Conservation (phyloP, 2,797 vertebrate genomes). For the Harpagifer antarcticus region DNA sequence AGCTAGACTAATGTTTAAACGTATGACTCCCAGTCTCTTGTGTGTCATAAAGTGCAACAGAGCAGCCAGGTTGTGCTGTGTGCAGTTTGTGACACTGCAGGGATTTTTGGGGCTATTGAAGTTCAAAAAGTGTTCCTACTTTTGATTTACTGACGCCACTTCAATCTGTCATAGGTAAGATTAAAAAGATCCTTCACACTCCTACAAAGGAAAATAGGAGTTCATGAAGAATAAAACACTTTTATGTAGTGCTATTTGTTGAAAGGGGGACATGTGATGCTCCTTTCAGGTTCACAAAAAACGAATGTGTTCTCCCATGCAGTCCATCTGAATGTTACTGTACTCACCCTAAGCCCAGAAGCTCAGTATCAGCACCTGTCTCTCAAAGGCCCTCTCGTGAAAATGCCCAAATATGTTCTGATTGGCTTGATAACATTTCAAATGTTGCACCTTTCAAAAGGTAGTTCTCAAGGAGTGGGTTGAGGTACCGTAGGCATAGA, state of each 20-base stretch:
- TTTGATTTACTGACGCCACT: slow-evolving; percentile 6
- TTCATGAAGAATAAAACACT: neutral
- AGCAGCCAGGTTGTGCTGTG: neutral
- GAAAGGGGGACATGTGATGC: too few species aligned
- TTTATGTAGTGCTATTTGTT: neutral
- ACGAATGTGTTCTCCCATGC: too few species aligned
- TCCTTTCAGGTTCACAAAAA: too few species aligned
- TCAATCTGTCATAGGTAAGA: neutral
- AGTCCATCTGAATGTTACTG: too few species aligned
- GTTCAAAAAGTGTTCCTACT: slow-evolving; percentile 11
- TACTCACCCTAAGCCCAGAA: too few species aligned
- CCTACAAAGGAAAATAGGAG: neutral
- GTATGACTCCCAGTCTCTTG: slow-evolving; percentile 17
- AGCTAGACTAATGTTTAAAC: neutral
- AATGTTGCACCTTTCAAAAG: too few species aligned
- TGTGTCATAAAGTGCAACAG: slow-evolving; percentile 23
- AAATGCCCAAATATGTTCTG: too few species aligned
- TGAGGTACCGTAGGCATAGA: too few species aligned
- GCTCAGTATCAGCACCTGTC: too few species aligned
- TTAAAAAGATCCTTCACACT: neutral
- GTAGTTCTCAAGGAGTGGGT: too few species aligned
- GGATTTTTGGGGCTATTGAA: slow-evolving; percentile 9
- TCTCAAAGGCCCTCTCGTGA: too few species aligned
- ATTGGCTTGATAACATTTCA: too few species aligned
- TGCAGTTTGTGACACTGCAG: slow-evolving; percentile 9